phyloP scores from a whole-genome alignment of 2,113 vertebrate genomes.

The Erpornis zantholeuca region DNA sequence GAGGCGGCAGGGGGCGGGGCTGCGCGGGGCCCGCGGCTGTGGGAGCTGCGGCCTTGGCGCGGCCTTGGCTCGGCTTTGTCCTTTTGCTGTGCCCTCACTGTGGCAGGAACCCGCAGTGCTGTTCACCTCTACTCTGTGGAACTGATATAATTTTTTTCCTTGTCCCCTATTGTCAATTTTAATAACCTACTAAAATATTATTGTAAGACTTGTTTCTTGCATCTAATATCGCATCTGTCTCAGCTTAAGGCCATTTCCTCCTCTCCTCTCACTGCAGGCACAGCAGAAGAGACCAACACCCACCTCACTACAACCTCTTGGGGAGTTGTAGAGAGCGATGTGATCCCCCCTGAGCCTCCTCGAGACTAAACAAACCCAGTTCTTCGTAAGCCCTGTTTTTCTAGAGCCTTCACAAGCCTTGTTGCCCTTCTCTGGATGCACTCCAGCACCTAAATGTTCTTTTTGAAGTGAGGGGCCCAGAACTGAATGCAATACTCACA shows the following conservation, averaged over 20 bases:
- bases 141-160: no score
- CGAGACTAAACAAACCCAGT: neutral
- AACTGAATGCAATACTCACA: accelerated
- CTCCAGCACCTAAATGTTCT: neutral
- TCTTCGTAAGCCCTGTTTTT: neutral
- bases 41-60: no score
- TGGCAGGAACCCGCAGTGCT: no score
- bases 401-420: neutral
- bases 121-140: no score
- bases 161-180: no score
- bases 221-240: neutral
- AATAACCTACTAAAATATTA: no score
- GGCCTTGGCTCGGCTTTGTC: no score
- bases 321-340: neutral
- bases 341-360: neutral
- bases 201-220: no score
- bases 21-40: no score
- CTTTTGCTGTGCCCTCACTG: no score
- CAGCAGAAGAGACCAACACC: neutral
- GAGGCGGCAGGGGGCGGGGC: no score
- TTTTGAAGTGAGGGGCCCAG: neutral
- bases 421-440: neutral
- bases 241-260: neutral
- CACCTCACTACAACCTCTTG: neutral
- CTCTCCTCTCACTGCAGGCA: neutral